Evolutionary conservation across 2,113 vertebrate genomes (phyloP), one percentile per base, ranked within the genome.

Genomic region (Oryzias woworae): DNA sequence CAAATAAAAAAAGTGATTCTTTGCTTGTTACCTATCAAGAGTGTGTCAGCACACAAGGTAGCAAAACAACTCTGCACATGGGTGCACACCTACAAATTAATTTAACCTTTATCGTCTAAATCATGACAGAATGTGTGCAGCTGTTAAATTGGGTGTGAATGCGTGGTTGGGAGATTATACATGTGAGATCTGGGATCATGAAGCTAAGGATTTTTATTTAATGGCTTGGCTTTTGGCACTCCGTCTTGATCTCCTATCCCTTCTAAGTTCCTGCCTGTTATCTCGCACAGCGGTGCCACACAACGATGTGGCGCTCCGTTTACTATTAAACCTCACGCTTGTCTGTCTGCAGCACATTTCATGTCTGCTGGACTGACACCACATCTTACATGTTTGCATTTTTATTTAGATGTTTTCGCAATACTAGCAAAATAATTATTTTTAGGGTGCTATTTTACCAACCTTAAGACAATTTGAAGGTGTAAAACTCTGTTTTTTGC

Each of bases 161-260:
- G 73, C 61, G 54, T 75, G 73, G 81, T 56, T 56, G 61, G 62
- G 65, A 66, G 54, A 69, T 56, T 49, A 59, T 72, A 68, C 75
- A 75, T 66, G 71, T 68, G 23, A 60, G 52, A 81, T 80, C 16
- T 52, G 62, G 66, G 81, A 72, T 65, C 53, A 23, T 62, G 57
- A 85, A 75, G 57, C 28, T 28, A 49, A 62, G 60, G 49, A 4
- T 65, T 82, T 75, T 68, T 73, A 73, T 86, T 71, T 78, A 73
- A 84, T 67, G 54, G 22, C 61, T 31, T 75, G 81, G 77, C 71
- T 81, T 68, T 57, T 71, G 63, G 73, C 68, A 43, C 53, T 75
- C 71, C 65, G 42, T 79, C 80, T 78, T 81, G 73, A 83, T 83
- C 76, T 85, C 65, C 26, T 70, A 73, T 83, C 78, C 61, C 64